These are phyloP conservation scores for Meriones unguiculatus DNA, from an alignment of 2,113 vertebrate genomes.

Conservation along the genomic window DNA sequence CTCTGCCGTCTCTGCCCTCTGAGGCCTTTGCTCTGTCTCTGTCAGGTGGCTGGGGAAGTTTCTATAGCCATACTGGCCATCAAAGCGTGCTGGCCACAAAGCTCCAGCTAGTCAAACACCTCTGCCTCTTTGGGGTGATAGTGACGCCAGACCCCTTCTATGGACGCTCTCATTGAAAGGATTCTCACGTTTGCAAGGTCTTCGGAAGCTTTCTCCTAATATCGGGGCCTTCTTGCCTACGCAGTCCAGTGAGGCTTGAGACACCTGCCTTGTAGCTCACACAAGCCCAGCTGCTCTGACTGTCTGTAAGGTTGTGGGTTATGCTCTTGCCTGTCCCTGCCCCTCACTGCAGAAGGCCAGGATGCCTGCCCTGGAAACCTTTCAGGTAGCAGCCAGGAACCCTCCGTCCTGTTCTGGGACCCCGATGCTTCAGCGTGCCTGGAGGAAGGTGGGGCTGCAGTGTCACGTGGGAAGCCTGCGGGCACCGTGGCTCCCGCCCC, in stretches of 20 bases:
- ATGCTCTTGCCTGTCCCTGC: slow-evolving; percentile 19
- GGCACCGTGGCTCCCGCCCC: too few relatives aligned
- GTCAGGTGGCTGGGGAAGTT: background rate
- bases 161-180: background rate
- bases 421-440: background rate
- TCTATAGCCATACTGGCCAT: background rate
- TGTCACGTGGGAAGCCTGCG: background rate
- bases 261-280: background rate
- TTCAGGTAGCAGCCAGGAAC: background rate
- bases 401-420: too few relatives aligned
- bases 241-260: background rate
- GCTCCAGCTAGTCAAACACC: background rate
- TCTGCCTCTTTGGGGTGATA: background rate
- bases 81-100: background rate
- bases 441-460: background rate
- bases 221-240: background rate
- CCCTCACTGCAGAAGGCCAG: slow-evolving; percentile 7
- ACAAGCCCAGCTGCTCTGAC: background rate
- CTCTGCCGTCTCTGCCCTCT: background rate
- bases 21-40: background rate
- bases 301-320: background rate
- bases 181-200: background rate
- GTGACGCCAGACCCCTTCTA: background rate
- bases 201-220: background rate
- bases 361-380: background rate